These are phyloP conservation scores for Crocidura indochinensis DNA, from an alignment of 2,797 vertebrate species.

Conservation along the genomic window DNA sequence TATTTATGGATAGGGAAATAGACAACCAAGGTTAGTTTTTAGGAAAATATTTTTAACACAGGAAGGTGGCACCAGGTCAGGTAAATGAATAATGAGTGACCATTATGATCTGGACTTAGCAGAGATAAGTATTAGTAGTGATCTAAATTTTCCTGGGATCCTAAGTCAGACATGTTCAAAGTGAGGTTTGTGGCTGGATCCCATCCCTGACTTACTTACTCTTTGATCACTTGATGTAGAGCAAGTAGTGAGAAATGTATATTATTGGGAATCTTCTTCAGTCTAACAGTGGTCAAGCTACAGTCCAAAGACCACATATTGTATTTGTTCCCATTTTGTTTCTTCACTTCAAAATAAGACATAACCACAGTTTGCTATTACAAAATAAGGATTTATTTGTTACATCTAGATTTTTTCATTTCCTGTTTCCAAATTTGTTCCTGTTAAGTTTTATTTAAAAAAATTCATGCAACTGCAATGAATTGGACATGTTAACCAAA, in stretches of 20 bases:
- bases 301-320: no score
- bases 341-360: no score
- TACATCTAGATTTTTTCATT: not conserved
- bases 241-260: not conserved
- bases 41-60: not conserved
- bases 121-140: not conserved
- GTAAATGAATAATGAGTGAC: not conserved
- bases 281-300: not conserved
- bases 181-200: not conserved
- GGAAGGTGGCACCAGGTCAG: not conserved
- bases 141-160: not conserved
- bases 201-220: not conserved
- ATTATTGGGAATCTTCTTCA: not conserved
- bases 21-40: no score
- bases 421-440: conserved; percentile 65
- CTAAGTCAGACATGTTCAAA: not conserved
- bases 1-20: no score
- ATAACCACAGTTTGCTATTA: not conserved
- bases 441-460: not conserved
- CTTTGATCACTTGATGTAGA: fast-evolving
- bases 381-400: not conserved
- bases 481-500: conserved; percentile 44
- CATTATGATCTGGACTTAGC: no score
- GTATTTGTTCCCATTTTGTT: no score
- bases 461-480: conserved; percentile 24